A percentile compares a stretch with the other conserved stretches of the same genome.
Conservation (phyloP, 2,888 invertebrate species). For the Cremastinae sp. region DNA sequence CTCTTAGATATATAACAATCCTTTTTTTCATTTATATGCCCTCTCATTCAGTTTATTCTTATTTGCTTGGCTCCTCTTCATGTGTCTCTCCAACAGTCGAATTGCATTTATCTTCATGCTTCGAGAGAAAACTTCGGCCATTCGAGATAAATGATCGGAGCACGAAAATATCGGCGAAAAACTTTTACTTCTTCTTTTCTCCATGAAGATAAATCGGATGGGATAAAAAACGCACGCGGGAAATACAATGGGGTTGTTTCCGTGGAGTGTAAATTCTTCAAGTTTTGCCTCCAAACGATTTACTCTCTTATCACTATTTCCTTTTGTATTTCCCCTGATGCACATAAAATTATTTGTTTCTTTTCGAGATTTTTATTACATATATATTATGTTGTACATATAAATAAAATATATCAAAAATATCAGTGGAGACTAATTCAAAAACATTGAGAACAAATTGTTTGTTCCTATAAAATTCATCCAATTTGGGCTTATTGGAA, state of each 20-base stretch:
- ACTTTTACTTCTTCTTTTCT: slow-evolving; percentile 20
- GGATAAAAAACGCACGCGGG: background rate
- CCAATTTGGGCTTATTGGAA: background rate
- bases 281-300: slow-evolving; percentile 18
- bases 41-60: too few relatives aligned
- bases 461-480: background rate
- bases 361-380: background rate
- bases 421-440: too few relatives aligned
- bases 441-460: background rate
- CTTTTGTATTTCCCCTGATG: too few relatives aligned
- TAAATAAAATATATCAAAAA: too few relatives aligned
- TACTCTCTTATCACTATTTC: background rate
- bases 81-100: background rate
- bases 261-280: background rate
- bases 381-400: too few relatives aligned
- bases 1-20: too few relatives aligned
- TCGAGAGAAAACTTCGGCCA: background rate
- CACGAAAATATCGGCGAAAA: slow-evolving; percentile 21
- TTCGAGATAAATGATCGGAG: slow-evolving; percentile 15
- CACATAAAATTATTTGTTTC: background rate
- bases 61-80: too few relatives aligned
- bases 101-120: background rate
- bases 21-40: too few relatives aligned
- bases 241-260: background rate
- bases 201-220: background rate